Percentiles rank a stretch among this genome's conserved stretches.
These are phyloP conservation scores for Wiebesia pumilae DNA, from an alignment of 1,140 invertebrate genomes.

Conservation along the genomic window DNA sequence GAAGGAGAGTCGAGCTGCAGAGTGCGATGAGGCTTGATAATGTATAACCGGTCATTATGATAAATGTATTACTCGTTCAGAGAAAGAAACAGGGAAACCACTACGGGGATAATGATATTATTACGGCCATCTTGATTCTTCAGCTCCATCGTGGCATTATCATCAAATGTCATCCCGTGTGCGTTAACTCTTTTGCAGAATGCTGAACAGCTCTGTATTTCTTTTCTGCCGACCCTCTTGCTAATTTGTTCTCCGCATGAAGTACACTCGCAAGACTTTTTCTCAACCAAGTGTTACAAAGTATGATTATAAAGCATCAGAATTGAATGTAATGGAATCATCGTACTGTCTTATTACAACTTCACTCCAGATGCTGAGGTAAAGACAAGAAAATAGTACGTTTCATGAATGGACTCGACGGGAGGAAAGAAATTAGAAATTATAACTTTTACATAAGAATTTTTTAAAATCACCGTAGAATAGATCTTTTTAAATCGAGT, in stretches of 20 bases:
- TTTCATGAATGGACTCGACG: not conserved
- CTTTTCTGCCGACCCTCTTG: not conserved
- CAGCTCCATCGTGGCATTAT: constrained; percentile 50
- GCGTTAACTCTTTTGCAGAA: constrained; percentile 18
- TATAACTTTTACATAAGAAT: not conserved
- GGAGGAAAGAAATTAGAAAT: not conserved
- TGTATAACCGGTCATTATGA: constrained; percentile 61
- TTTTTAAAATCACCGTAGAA: not conserved
- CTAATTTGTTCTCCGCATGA: not conserved
- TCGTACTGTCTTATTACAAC: constrained; percentile 29
- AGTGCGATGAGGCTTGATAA: constrained; percentile 60
- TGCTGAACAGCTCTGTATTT: not conserved
- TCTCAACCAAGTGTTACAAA: not conserved
- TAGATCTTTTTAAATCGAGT: not conserved
- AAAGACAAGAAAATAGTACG: not conserved
- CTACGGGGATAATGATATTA: constrained; percentile 64
- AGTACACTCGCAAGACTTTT: constrained; percentile 23
- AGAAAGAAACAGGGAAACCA: constrained; percentile 55
- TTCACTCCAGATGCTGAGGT: not conserved
- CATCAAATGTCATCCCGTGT: constrained; percentile 61
- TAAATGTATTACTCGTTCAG: constrained; percentile 63
- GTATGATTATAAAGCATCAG: not conserved
- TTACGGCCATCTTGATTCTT: constrained; percentile 61
- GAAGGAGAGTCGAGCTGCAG: constrained; percentile 5
- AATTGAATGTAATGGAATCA: constrained; percentile 49